These are phyloP conservation scores for Girardia tigrina DNA, from an alignment of 2,888 invertebrate genomes.

Conservation along the genomic window DNA sequence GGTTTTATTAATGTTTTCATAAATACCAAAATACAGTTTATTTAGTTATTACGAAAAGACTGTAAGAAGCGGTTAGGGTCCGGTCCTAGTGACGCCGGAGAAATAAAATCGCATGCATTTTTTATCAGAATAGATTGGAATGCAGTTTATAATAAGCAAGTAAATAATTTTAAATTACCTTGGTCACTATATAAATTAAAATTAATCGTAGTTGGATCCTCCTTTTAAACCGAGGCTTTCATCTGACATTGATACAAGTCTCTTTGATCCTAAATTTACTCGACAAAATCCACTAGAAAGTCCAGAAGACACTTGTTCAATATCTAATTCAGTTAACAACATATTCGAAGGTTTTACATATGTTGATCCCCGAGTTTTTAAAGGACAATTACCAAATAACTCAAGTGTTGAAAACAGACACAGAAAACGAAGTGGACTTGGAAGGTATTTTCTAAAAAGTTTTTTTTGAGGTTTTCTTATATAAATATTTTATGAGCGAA, in stretches of 20 bases:
- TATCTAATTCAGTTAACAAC: conserved; percentile 28
- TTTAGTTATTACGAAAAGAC: conserved; percentile 56
- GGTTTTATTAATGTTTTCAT: conserved; percentile 50
- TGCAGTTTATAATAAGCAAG: conserved; percentile 30
- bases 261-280: conserved; percentile 37
- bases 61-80: conserved; percentile 73
- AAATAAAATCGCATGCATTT: conserved; percentile 78
- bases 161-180: too few relatives aligned
- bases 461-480: too few relatives aligned
- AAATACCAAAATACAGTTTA: background rate
- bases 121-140: conserved; percentile 83
- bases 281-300: conserved; percentile 36
- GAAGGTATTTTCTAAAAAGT: too few relatives aligned
- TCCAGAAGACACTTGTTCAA: conserved; percentile 32
- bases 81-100: conserved; percentile 66
- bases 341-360: conserved; percentile 78
- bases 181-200: too few relatives aligned
- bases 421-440: background rate
- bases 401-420: background rate
- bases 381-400: background rate
- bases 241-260: conserved; percentile 36
- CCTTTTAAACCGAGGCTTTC: conserved; percentile 80
- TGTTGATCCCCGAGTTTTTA: conserved; percentile 59
- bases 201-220: conserved; percentile 69
- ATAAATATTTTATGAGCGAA: too few relatives aligned